Evolutionary conservation across 92 coral and sea anemone species (phyloP).

Genomic region (Pocillopora meandrina): DNA sequence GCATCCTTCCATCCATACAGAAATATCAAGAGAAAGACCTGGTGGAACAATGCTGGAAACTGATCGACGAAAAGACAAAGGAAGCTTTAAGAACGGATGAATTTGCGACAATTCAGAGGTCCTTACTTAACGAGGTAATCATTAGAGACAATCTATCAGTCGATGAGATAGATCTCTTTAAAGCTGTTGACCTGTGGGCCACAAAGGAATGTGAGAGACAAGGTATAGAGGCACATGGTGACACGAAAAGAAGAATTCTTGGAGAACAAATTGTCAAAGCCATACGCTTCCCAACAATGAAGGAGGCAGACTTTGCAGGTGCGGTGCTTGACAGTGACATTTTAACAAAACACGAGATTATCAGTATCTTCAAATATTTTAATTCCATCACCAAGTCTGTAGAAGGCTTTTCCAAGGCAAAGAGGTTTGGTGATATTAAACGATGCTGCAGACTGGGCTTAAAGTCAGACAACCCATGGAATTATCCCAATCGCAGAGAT

Average conservation of each 20-base stretch:
- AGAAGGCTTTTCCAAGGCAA: not conserved
- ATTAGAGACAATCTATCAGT: not conserved
- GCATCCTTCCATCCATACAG: slow-evolving; percentile 51
- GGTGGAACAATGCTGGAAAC: slow-evolving; percentile 67
- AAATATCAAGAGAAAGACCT: slow-evolving; percentile 60
- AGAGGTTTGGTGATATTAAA: not conserved
- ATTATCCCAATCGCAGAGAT: not conserved
- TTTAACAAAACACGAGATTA: not conserved
- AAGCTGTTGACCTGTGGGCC: slow-evolving; percentile 64
- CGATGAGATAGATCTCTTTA: slow-evolving; percentile 52
- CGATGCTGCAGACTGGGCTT: not conserved
- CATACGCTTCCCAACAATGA: slow-evolving; percentile 31
- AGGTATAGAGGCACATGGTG: slow-evolving; percentile 16
- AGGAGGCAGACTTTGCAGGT: not conserved
- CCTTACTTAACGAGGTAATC: slow-evolving; percentile 13
- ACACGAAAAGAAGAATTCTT: slow-evolving; percentile 16
- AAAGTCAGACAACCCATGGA: not conserved
- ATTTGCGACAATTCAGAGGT: slow-evolving; percentile 44
- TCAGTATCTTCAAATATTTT: not conserved
- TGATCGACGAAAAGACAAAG: slow-evolving; percentile 49
- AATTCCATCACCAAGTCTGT: not conserved
- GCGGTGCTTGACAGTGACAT: not conserved
- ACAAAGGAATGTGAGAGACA: slow-evolving; percentile 54
- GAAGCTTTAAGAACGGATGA: slow-evolving; percentile 57
- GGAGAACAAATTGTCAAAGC: slow-evolving; percentile 8